phyloP scores from a whole-genome alignment of 2,113 vertebrate species.

The Myocastor coypus region DNA sequence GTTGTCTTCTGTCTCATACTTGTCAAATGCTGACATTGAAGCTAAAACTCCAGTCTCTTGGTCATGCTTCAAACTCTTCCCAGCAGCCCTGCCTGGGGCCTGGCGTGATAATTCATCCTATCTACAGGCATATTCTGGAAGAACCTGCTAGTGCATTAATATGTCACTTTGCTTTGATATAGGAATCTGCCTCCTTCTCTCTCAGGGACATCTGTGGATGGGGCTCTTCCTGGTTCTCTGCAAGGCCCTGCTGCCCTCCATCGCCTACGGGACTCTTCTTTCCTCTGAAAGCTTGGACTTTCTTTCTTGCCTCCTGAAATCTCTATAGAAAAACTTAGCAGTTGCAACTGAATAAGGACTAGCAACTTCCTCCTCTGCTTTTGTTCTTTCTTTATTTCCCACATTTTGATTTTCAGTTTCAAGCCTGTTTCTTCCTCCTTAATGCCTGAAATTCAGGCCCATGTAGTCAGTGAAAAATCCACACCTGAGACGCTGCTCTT shows the following conservation, averaged over 20 bases:
- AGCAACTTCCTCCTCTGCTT: slow-evolving; percentile 17
- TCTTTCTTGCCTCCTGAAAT: background rate
- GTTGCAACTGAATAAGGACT: background rate
- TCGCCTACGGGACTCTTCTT: background rate
- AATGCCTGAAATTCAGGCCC: background rate
- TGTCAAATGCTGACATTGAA: background rate
- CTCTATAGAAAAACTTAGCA: slow-evolving; percentile 35
- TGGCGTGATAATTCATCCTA: background rate
- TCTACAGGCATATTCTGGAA: background rate
- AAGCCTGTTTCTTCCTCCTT: background rate
- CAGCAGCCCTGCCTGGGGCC: background rate
- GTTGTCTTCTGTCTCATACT: background rate
- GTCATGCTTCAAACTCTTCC: background rate
- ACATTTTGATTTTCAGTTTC: slow-evolving; percentile 1
- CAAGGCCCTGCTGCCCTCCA: background rate
- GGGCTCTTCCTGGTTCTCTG: background rate
- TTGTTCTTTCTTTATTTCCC: background rate
- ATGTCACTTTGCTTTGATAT: background rate
- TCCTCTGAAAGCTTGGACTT: background rate
- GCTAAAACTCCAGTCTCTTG: background rate
- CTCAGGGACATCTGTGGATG: rapidly evolving
- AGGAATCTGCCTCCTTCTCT: background rate
- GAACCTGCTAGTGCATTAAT: background rate
- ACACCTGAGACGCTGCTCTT: background rate
- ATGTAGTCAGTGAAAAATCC: background rate